A percentile compares a stretch with the other conserved stretches of the same genome.
These are phyloP conservation scores for Benitochromis conjunctus DNA, from an alignment of 2,113 vertebrate species.

Conservation along the genomic window DNA sequence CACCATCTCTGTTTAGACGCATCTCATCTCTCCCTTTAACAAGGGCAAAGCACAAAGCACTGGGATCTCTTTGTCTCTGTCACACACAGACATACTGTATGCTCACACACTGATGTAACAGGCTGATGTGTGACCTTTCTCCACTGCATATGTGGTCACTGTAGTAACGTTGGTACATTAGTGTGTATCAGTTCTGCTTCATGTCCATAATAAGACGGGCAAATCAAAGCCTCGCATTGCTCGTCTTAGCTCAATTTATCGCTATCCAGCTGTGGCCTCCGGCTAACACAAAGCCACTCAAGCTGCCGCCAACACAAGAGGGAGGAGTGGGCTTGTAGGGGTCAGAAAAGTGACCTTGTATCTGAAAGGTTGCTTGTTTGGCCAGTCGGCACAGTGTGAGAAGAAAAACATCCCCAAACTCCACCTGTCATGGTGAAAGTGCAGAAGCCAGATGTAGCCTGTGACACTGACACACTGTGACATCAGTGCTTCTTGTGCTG, in stretches of 20 bases:
- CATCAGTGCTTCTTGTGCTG: background rate
- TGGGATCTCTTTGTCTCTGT: slow-evolving; percentile 14
- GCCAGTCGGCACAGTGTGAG: background rate
- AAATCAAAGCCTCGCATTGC: background rate
- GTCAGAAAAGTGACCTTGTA: background rate
- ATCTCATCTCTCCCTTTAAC: slow-evolving; percentile 49
- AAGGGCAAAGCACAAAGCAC: slow-evolving; percentile 33
- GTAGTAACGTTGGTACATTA: background rate
- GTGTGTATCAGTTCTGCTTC: background rate
- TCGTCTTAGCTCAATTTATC: background rate
- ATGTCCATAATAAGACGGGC: background rate
- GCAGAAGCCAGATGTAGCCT: background rate
- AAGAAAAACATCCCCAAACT: background rate
- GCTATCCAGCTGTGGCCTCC: background rate
- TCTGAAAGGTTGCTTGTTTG: background rate
- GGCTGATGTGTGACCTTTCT: background rate
- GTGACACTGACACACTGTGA: background rate
- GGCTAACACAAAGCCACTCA: background rate
- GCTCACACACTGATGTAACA: background rate
- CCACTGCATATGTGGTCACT: background rate
- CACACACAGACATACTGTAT: background rate
- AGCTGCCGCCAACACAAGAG: background rate
- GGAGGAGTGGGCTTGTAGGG: background rate
- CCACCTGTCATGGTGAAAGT: background rate
- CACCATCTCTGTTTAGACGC: slow-evolving; percentile 54